Evolutionary conservation across 2,888 invertebrate species (phyloP), one percentile per base, ranked within the genome.

Genomic region (Eulithis prunata): DNA sequence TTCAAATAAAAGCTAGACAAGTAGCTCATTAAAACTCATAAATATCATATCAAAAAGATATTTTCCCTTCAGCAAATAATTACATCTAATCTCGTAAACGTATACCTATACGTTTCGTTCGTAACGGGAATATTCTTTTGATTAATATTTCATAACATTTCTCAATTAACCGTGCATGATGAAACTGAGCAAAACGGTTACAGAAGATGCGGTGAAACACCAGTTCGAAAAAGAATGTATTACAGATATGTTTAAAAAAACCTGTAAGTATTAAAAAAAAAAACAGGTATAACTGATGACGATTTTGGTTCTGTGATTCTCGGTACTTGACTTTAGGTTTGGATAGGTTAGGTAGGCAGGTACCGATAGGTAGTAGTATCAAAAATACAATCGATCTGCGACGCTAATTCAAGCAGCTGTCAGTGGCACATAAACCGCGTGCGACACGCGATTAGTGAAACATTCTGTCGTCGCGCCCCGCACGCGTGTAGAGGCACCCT

Each of bases 161-260:
- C 80, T 73, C 80, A 82, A 83, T 86, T 85, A 82, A 80, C 80
- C 77, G 78, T 77, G 82, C 82, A 86, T 86, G 80, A 86, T 84
- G 73, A 82, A 79, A 75, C 75, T 79, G 76, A 78, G 78, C 81
- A 85, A 53, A 57, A 7, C 8, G 10, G 13, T 38, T 56, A 47
- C 43, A 54, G 11, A 58, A 13, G 11, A n/a, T 53, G 52, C 43
- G 59, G 43, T 51, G 3, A 43, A 28, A 5, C 32, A 45, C 28
- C n/a, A 38, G 41, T 1, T 41, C 10, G 41, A 41, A 41, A 7
- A 3, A 38, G 5, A 38, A 38, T 0, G 8, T 7, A 38, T 21
- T n/a, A n/a, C n/a, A n/a, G n/a, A n/a, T n/a, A n/a, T n/a, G n/a
- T n/a, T n/a, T n/a, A n/a, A n/a, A n/a, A n/a, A n/a, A n/a, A n/a